Evolutionary conservation across 2,888 invertebrate genomes (phyloP).

Genomic region (Orgyia antiqua): DNA sequence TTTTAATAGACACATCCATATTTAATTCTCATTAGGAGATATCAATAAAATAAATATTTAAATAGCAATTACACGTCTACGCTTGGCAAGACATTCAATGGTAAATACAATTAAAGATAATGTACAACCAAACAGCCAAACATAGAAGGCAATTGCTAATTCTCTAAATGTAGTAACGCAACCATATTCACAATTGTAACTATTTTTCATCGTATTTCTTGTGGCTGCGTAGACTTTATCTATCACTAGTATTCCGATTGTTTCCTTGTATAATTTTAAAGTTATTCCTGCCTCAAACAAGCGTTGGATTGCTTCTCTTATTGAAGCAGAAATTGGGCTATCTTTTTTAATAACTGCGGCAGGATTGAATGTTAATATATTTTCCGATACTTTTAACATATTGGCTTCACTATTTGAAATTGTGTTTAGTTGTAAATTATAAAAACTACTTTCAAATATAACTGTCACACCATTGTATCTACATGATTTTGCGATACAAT

Average conservation of each 20-base stretch:
- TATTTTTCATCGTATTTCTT: conserved; percentile 40
- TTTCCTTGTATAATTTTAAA: conserved; percentile 38
- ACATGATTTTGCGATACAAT: conserved; percentile 36
- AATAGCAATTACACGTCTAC: no score
- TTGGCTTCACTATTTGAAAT: conserved; percentile 49
- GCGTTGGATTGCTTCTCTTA: conserved; percentile 33
- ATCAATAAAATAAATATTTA: no score
- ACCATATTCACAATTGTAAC: conserved; percentile 51
- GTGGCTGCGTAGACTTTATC: conserved; percentile 37
- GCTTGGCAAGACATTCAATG: no score
- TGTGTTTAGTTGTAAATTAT: conserved; percentile 40
- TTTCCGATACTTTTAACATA: conserved; percentile 39
- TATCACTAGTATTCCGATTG: conserved; percentile 43
- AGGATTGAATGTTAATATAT: conserved; percentile 45
- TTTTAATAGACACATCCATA: no score
- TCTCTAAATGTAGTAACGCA: conserved; percentile 48
- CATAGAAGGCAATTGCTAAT: conserved; percentile 43
- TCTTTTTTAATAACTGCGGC: conserved; percentile 52
- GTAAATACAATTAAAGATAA: no score
- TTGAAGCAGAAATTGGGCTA: conserved; percentile 28
- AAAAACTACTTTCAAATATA: conserved; percentile 37
- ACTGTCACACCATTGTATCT: conserved; percentile 43
- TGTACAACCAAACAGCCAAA: conserved; percentile 50
- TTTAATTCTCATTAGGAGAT: no score
- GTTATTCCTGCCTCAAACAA: conserved; percentile 58